These are phyloP conservation scores for Macroglossus sobrinus DNA, from an alignment of 2,113 vertebrate genomes.

Conservation along the genomic window DNA sequence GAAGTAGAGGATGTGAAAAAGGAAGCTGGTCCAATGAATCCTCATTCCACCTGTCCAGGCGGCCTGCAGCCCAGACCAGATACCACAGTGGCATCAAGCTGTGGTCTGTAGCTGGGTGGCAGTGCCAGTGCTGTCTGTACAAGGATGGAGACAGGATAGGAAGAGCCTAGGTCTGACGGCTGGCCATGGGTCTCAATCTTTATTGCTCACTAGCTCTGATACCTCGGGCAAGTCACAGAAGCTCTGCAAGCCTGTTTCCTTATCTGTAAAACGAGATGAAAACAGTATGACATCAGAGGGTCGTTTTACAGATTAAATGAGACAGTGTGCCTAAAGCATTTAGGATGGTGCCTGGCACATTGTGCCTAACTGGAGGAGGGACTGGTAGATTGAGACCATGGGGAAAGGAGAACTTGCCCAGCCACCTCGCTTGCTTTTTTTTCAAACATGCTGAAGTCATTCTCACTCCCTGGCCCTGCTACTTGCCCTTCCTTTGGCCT, in stretches of 20 bases:
- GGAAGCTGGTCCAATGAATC: neutral
- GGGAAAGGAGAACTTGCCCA: neutral
- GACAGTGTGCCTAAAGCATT: neutral
- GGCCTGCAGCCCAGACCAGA: neutral
- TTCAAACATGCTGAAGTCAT: neutral
- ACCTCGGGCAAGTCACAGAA: neutral
- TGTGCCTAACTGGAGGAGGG: neutral
- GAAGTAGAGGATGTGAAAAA: neutral
- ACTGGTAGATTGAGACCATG: neutral
- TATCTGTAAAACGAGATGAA: neutral
- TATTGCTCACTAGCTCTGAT: neutral
- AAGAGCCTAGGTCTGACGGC: neutral
- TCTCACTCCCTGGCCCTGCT: neutral
- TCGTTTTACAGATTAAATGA: neutral
- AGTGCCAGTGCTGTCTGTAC: fast-evolving
- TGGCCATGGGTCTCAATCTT: fast-evolving
- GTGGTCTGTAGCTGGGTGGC: neutral
- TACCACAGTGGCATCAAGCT: neutral
- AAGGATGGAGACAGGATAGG: neutral
- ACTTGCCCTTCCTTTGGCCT: neutral
- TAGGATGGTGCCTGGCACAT: too few relatives aligned
- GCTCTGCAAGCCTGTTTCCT: neutral
- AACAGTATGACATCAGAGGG: neutral
- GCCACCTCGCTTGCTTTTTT: neutral
- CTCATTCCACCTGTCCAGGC: neutral